phyloP scores from a whole-genome alignment of 2,888 invertebrate species.

The Ditula angustiorana region DNA sequence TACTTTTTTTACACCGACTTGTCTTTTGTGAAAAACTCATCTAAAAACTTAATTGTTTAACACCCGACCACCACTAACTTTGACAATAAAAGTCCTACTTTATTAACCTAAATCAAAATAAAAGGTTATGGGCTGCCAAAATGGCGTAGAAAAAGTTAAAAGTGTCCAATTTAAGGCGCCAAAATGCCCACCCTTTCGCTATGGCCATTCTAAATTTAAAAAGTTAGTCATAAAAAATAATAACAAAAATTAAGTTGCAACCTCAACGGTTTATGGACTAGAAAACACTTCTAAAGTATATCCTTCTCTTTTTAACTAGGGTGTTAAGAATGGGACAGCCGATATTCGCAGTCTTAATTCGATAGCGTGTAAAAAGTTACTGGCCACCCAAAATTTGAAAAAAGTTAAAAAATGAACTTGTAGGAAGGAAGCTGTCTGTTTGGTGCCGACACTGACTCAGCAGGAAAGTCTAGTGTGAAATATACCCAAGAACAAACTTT shows the following conservation, averaged over 20 bases:
- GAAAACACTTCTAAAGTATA: constrained; percentile 20
- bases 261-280: constrained; percentile 47
- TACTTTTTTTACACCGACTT: too few relatives aligned
- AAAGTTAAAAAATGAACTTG: constrained; percentile 43
- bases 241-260: constrained; percentile 67
- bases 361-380: constrained; percentile 45
- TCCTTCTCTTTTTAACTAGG: constrained; percentile 38
- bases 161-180: constrained; percentile 66
- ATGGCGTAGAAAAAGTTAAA: constrained; percentile 53
- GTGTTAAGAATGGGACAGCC: constrained; percentile 30
- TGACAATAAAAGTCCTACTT: constrained; percentile 45
- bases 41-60: constrained; percentile 31
- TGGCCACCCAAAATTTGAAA: constrained; percentile 56
- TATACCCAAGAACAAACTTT: background rate
- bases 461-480: constrained; percentile 22
- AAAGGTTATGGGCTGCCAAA: constrained; percentile 57
- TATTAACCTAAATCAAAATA: constrained; percentile 60
- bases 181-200: constrained; percentile 72
- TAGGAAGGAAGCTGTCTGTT: constrained; percentile 65
- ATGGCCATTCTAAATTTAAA: constrained; percentile 62
- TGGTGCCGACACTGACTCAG: constrained; percentile 68
- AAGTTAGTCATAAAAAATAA: constrained; percentile 33
- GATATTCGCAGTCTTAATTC: constrained; percentile 47
- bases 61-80: constrained; percentile 26
- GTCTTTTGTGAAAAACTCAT: background rate